Evolutionary conservation across 2,888 invertebrate genomes (phyloP).

Genomic region (Drosophila mayaguana): DNA sequence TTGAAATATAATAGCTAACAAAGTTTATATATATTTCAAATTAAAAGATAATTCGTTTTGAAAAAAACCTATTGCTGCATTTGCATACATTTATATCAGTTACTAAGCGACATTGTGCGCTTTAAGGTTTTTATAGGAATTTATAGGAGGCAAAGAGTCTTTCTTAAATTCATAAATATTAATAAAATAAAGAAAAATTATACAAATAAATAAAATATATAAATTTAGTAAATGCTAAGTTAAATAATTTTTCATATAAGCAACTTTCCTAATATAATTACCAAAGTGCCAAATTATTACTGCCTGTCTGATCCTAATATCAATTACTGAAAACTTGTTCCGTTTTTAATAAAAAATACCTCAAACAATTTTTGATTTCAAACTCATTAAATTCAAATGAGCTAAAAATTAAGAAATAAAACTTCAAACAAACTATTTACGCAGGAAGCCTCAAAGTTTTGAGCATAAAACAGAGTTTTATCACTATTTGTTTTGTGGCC

Average conservation of each 20-base stretch:
- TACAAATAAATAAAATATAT: background rate
- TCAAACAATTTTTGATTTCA: background rate
- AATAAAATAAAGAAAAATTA: background rate
- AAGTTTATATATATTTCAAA: background rate
- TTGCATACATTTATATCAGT: background rate
- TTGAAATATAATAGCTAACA: background rate
- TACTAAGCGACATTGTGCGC: background rate
- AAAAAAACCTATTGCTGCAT: background rate
- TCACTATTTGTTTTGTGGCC: conserved; percentile 16
- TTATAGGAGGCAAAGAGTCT: background rate
- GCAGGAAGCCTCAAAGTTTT: conserved; percentile 1
- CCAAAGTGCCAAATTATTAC: too few relatives aligned
- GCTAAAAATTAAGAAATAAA: background rate
- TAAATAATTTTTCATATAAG: background rate
- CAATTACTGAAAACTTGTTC: background rate
- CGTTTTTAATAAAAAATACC: background rate
- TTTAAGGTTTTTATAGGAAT: background rate
- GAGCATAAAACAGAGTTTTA: conserved; percentile 18
- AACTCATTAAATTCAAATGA: background rate
- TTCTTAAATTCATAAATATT: background rate
- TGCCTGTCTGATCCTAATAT: too few relatives aligned
- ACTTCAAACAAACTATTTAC: background rate
- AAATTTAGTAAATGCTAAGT: background rate
- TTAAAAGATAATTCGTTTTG: background rate
- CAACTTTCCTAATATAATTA: background rate